Base-by-base conservation (phyloP, 2,113 vertebrate species). In the Mustela nigripes region DNA sequence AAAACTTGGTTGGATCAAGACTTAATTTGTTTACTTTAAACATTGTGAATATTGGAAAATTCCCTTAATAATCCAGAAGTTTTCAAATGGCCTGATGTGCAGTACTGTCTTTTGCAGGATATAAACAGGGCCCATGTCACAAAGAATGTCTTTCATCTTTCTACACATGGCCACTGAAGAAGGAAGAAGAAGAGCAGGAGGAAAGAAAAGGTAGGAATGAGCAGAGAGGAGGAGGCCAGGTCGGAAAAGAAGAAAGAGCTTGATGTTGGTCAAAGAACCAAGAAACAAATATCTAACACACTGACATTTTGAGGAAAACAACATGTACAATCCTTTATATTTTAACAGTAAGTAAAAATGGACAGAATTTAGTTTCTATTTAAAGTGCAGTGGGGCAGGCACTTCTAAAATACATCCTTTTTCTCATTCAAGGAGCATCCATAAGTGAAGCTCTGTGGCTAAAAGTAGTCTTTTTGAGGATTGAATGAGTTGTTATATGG, bases 311-410 rank as follows among this genome's bases (percentile, higher is more conserved):
- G n/a, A 88, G 48, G 14, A 74, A 87, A 79, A 65, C 31, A 94
- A 62, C 33, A 22, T 4, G 56, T 36, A 15, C 6, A 94, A 78
- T 88, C 7, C 6, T 60, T 95, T 63, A n/a, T 45, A 91, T 84
- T 94, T 73, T 83, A 96, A 87, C 53, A 96, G 67, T 73, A 84
- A 26, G 11, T 58, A 84, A 95, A 93, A 83, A 79, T 65, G n/a
- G 42, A 93, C 42, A 91, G 80, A 95, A 87, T 80, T 79, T 96
- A 95, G 83, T 65, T 92, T 96, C 79, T 65, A 74, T 65, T 90
- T 91, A 87, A 93, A 83, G 53, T 71, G 82, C 42, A 39, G n/a
- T 50, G 71, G 58, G 65, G 12, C 53, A 88, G 2, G 19, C 36
- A 79, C 21, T 96, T 78, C n/a, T 87, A 93, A 97, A 83, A 94